phyloP scores from a whole-genome alignment of 92 coral and sea anemone species.

The Palythoa caribaeorum region DNA sequence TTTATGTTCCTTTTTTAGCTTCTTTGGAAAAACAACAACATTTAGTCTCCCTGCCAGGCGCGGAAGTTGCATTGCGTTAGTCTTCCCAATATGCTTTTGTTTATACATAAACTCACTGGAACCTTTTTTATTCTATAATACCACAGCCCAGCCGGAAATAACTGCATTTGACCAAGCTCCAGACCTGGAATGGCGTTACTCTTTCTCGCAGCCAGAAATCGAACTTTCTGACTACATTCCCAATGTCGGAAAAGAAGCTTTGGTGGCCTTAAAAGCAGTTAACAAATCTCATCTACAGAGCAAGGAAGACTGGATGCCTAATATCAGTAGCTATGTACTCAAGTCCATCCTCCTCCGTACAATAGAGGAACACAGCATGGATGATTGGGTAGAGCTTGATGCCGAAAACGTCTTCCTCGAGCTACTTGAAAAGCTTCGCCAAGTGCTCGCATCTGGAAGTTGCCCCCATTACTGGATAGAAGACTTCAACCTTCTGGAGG shows the following conservation, averaged over 20 bases:
- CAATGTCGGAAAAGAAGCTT: slow-evolving; percentile 27
- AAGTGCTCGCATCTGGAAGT: slow-evolving; percentile 25
- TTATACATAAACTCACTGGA: too few species aligned
- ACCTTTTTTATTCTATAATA: neutral
- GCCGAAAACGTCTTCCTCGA: slow-evolving; percentile 12
- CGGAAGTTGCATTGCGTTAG: too few species aligned
- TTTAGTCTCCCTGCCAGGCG: too few species aligned
- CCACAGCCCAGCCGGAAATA: slow-evolving; percentile 26
- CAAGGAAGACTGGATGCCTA: slow-evolving; percentile 8
- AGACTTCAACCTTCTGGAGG: slow-evolving; percentile 35
- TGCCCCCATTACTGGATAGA: slow-evolving; percentile 53
- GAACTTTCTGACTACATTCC: slow-evolving; percentile 46
- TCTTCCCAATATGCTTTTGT: too few species aligned
- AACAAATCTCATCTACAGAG: slow-evolving; percentile 34
- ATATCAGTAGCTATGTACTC: slow-evolving; percentile 36
- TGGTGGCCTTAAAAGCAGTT: slow-evolving; percentile 38
- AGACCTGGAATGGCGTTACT: slow-evolving; percentile 49
- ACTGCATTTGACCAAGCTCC: slow-evolving; percentile 50
- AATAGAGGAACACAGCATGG: neutral
- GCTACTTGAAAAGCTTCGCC: slow-evolving; percentile 29
- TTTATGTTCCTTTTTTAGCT: too few species aligned
- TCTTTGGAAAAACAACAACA: too few species aligned
- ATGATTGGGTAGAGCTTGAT: neutral
- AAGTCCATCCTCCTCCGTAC: slow-evolving; percentile 35
- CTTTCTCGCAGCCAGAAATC: slow-evolving; percentile 53